Evolutionary conservation across 1,140 invertebrate species (phyloP), one percentile per base, ranked within the genome.

Genomic region (Mercenaria mercenaria): DNA sequence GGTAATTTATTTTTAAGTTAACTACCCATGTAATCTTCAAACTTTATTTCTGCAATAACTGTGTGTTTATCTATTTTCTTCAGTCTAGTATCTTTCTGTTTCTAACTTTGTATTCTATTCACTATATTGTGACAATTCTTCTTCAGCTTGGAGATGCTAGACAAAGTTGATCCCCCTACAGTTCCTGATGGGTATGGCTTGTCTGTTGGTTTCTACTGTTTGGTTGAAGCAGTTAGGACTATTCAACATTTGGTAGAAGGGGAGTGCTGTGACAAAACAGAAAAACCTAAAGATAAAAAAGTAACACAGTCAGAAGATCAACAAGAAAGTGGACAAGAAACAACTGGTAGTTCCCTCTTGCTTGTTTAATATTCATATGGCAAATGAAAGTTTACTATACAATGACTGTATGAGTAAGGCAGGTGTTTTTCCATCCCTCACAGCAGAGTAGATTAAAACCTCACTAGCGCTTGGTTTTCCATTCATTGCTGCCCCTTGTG

Each of bases 111-210:
- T n/a, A n/a, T n/a, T n/a, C n/a, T n/a, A n/a, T n/a, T n/a, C n/a
- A n/a, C n/a, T n/a, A n/a, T n/a, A n/a, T n/a, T n/a, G n/a, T n/a
- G n/a, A n/a, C n/a, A n/a, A n/a, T 29, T 64, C 26, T 29, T 64
- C 69, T 97, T 74, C 95, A 99, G 98, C 95, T 96, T 99, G 93
- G 99, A 99, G 95, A 98, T 99, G 97, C 96, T 99, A 91, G 99
- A 99, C 93, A 99, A 99, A 96, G 97, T 98, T 13, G 99, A 99
- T 93, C 98, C 98, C n/a, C 99, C 98, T 0, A 96, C 97, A 50
- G 98, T 99, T 91, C 98, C 98, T 20, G 98, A 99, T 92, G 99
- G 99, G 13, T 99, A 99, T 96, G 98, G 98, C 47, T 98, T 99
- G 82, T 99, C 99, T 0, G 97, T 99, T 37, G 98, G 98, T 0